These are phyloP conservation scores for Hylomyscus alleni DNA, from an alignment of 2,797 vertebrate species.

Conservation along the genomic window DNA sequence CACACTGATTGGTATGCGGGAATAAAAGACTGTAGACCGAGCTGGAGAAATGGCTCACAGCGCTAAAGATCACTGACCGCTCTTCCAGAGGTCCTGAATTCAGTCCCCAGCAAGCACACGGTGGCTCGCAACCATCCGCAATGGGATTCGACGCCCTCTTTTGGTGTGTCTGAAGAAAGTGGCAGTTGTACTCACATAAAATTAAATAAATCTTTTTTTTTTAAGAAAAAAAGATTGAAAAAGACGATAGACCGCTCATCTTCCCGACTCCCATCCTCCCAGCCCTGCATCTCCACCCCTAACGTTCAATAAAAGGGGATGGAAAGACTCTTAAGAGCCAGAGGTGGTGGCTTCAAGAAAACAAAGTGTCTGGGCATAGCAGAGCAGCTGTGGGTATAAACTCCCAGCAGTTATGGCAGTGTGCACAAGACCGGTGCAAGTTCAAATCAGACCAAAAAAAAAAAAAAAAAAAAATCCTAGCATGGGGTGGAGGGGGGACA, in stretches of 20 bases:
- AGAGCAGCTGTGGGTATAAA: not conserved
- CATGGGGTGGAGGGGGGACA: not conserved
- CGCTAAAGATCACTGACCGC: not conserved
- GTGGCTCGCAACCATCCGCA: not conserved
- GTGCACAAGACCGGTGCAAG: not conserved
- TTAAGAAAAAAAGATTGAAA: not conserved
- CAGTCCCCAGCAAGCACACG: not conserved
- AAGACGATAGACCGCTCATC: not conserved
- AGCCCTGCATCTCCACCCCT: not conserved
- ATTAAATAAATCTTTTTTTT: not conserved
- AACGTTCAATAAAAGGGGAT: not conserved
- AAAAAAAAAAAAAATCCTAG: not conserved
- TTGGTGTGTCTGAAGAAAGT: not conserved
- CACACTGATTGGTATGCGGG: not conserved
- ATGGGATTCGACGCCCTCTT: not conserved
- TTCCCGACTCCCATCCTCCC: not conserved
- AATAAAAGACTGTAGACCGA: not conserved
- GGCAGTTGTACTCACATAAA: not conserved
- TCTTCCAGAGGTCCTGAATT: not conserved
- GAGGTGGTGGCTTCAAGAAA: not conserved
- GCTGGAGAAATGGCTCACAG: not conserved
- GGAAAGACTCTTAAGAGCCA: not conserved
- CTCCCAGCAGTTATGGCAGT: not conserved
- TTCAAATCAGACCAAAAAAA: not conserved
- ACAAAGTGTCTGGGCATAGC: not conserved